Conservation (phyloP, 2,797 vertebrate species). For the Scleropages formosus region DNA sequence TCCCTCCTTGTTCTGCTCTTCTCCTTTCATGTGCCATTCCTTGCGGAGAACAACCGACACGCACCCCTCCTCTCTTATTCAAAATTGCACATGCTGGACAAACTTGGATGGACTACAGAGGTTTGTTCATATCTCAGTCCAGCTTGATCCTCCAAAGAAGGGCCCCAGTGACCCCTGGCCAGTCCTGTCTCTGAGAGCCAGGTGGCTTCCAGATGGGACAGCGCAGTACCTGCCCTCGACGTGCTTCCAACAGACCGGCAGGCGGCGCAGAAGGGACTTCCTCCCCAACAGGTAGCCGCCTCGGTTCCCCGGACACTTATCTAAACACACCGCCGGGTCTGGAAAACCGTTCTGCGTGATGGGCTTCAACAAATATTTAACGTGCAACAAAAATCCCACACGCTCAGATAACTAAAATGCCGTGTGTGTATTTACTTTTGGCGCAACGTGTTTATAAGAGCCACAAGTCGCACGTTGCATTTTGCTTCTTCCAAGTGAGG, state of each 20-base stretch:
- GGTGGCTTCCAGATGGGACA: slow-evolving; percentile 72
- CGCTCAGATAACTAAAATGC: neutral
- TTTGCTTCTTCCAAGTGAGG: neutral
- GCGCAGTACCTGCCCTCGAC: slow-evolving; percentile 24
- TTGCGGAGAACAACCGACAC: neutral
- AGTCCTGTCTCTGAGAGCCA: slow-evolving; percentile 58
- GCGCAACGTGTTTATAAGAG: neutral
- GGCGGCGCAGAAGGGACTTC: slow-evolving; percentile 53
- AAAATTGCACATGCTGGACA: slow-evolving; percentile 38
- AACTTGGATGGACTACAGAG: slow-evolving; percentile 53
- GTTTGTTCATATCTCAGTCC: slow-evolving; percentile 56
- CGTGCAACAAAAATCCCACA: too few relatives aligned
- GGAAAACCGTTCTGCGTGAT: too few relatives aligned
- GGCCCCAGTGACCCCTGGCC: slow-evolving; percentile 55
- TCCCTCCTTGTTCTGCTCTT: neutral
- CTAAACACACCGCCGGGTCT: too few relatives aligned
- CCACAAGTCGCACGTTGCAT: neutral
- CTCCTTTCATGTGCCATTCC: neutral
- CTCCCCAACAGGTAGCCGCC: neutral
- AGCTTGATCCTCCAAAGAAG: slow-evolving; percentile 63
- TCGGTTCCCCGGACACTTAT: neutral
- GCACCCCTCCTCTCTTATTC: slow-evolving; percentile 24
- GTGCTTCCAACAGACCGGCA: slow-evolving; percentile 42
- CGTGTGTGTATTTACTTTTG: slow-evolving; percentile 13
- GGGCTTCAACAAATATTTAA: too few relatives aligned